Evolutionary conservation across 2,888 invertebrate species (phyloP), one percentile per base, ranked within the genome.

Genomic region (Troilus luridus): DNA sequence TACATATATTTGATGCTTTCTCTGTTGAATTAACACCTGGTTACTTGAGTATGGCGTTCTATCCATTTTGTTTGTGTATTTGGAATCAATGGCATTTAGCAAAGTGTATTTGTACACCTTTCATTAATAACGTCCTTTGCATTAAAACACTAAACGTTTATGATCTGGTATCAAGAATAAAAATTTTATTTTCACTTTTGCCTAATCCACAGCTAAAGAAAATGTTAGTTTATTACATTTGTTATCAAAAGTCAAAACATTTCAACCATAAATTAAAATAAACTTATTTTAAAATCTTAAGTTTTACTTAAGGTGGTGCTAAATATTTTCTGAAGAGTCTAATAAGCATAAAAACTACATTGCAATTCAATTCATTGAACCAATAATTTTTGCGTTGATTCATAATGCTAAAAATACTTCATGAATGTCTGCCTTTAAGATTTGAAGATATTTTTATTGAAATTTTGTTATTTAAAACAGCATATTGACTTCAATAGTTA

Each of bases 61-160:
- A 91, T 88, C 92, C 92, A 56, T 92, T 92, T 88, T 92, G 92
- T 89, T 59, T 92, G 58, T 92, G 92, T 64, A 62, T 92, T 24
- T 92, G 92, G 92, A 90, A 89, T 41, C 90, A 91, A 81, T 92
- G 91, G 91, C 67, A 81, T 21, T 72, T 27, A 7, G 77, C 27
- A 9, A 90, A 90, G 27, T 90, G 90, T 64, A 24, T 41, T 77
- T 90, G 54, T 24, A n/a, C 54, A 14, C 90, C 90, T 58, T 90
- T 90, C n/a, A 58, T 58, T 14, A 90, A 72, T 90, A 90, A 90
- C 10, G 8, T 27, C 21, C 21, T 90, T 88, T 19, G 12, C 60
- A 62, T 90, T 27, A 64, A 85, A 90, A 17, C 85, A 12, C 58
- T 58, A 17, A 62, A 60, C 88, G 77, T 90, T 54, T 64, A 27